Evolutionary conservation across 2,888 invertebrate species (phyloP).

Genomic region (Troides oblongomaculatus): DNA sequence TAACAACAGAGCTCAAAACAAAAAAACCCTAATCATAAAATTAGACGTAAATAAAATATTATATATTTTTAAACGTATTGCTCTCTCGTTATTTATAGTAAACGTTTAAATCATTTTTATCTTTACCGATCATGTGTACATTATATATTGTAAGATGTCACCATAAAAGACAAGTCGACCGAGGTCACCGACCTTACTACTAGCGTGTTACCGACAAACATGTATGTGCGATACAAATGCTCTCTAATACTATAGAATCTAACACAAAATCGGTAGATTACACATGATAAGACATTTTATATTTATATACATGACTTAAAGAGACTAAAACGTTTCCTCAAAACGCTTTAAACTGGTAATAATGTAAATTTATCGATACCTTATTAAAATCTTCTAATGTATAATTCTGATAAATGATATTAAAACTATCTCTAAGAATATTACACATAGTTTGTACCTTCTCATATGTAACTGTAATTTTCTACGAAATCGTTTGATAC

Average conservation of each 20-base stretch:
- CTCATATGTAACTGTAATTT: not conserved
- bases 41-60: not conserved
- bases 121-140: slow-evolving; percentile 26
- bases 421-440: not conserved
- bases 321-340: not conserved
- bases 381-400: not conserved
- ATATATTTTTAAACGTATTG: not conserved
- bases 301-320: slow-evolving; percentile 34
- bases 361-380: too few relatives aligned
- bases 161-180: slow-evolving; percentile 35
- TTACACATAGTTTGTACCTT: not conserved
- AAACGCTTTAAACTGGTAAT: slow-evolving; percentile 2
- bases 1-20: not conserved
- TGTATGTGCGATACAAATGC: slow-evolving; percentile 22
- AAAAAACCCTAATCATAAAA: not conserved
- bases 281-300: slow-evolving; percentile 35
- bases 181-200: slow-evolving; percentile 44
- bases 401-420: not conserved
- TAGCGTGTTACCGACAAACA: slow-evolving; percentile 37
- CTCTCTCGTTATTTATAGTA: not conserved
- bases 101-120: slow-evolving; percentile 18
- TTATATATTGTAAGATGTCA: slow-evolving; percentile 20
- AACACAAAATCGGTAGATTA: slow-evolving; percentile 26
- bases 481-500: not conserved
- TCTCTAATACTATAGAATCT: slow-evolving; percentile 27